Conservation (phyloP, 2,797 vertebrate species). For the Psittacula derbiana region DNA sequence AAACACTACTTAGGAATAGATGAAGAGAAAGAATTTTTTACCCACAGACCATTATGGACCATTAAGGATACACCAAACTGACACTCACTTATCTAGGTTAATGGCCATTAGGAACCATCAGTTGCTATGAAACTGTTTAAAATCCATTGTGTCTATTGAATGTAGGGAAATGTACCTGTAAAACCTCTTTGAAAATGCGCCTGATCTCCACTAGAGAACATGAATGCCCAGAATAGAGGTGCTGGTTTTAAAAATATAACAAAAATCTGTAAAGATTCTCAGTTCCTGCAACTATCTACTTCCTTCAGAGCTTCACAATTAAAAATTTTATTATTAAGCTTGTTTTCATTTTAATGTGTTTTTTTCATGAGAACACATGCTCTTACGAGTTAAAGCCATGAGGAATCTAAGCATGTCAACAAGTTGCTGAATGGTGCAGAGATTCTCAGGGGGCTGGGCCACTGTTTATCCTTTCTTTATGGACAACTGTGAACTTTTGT, state of each 20-base stretch:
- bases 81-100: slow-evolving; percentile 33
- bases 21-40: slow-evolving; percentile 15
- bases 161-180: slow-evolving; percentile 42
- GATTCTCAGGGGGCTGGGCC: background rate
- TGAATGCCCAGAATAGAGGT: background rate
- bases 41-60: background rate
- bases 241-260: background rate
- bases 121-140: slow-evolving; percentile 58
- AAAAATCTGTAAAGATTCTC: background rate
- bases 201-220: slow-evolving; percentile 6
- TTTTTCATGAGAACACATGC: background rate
- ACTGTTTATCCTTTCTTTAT: background rate
- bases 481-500: background rate
- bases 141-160: slow-evolving; percentile 47
- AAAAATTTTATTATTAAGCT: background rate
- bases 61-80: slow-evolving; percentile 16
- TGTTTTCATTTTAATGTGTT: background rate
- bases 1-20: background rate
- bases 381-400: background rate
- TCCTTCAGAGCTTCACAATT: background rate
- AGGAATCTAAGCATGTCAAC: background rate
- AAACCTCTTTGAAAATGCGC: background rate
- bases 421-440: background rate
- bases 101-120: slow-evolving; percentile 23
- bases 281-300: background rate